phyloP scores from a whole-genome alignment of 2,888 invertebrate genomes.

The Sesamia inferens region DNA sequence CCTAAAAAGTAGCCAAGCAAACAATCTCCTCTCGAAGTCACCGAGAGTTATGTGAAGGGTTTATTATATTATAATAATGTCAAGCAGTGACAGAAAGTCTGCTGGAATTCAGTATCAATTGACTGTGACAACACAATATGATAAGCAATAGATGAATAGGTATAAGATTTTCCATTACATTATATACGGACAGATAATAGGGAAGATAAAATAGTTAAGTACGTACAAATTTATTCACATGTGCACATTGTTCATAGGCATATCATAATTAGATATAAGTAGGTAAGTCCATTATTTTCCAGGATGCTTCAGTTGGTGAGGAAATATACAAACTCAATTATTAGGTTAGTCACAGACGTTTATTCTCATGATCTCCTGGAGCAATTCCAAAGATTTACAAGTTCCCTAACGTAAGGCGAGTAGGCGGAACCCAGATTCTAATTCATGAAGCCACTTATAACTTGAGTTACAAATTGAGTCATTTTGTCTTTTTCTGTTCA shows the following conservation, averaged over 20 bases:
- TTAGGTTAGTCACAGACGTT: slow-evolving; percentile 72
- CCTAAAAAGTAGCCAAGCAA: slow-evolving; percentile 10
- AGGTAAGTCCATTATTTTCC: slow-evolving; percentile 31
- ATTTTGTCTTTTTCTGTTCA: slow-evolving; percentile 77
- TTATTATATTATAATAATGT: slow-evolving; percentile 33
- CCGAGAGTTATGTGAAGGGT: slow-evolving; percentile 18
- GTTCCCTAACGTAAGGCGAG: slow-evolving; percentile 77
- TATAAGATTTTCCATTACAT: slow-evolving; percentile 19
- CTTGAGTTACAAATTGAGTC: slow-evolving; percentile 81
- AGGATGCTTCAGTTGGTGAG: slow-evolving; percentile 37
- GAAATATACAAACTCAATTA: slow-evolving; percentile 56
- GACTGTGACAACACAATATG: slow-evolving; percentile 16
- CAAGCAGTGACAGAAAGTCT: slow-evolving; percentile 19
- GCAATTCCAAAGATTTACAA: slow-evolving; percentile 80
- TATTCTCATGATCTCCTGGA: slow-evolving; percentile 73
- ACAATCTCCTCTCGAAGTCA: slow-evolving; percentile 9
- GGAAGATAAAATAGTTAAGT: slow-evolving; percentile 14
- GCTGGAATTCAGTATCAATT: slow-evolving; percentile 15
- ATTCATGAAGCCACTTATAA: slow-evolving; percentile 83
- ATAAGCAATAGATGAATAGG: slow-evolving; percentile 26
- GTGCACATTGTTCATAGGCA: slow-evolving; percentile 1
- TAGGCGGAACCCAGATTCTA: slow-evolving; percentile 79
- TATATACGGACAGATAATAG: slow-evolving; percentile 13
- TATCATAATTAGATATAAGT: background rate
- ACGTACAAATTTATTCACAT: slow-evolving; percentile 6